Evolutionary conservation across 2,888 invertebrate genomes (phyloP).

Genomic region (Timema podura): DNA sequence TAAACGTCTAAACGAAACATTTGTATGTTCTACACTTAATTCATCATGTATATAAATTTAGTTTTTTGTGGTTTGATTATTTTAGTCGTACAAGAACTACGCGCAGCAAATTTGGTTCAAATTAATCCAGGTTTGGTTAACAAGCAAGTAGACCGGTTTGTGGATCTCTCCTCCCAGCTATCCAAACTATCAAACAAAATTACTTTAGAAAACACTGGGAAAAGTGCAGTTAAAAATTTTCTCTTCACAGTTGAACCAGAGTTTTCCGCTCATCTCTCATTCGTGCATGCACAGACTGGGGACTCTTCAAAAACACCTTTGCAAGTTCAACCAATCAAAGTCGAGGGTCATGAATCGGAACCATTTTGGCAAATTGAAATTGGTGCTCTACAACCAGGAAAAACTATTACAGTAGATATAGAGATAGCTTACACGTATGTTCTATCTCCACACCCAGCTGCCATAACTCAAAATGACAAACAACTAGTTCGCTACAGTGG

Average conservation of each 20-base stretch:
- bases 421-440: constrained; percentile 74
- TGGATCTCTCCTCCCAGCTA: constrained; percentile 85
- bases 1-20: too few species aligned
- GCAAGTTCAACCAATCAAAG: constrained; percentile 47
- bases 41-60: too few species aligned
- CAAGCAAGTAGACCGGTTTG: constrained; percentile 77
- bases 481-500: constrained; percentile 87
- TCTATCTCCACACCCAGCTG: constrained; percentile 77
- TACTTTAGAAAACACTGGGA: constrained; percentile 78
- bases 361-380: constrained; percentile 57
- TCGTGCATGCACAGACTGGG: constrained; percentile 56
- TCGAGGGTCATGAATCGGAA: constrained; percentile 50
- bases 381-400: constrained; percentile 54
- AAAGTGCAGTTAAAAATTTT: constrained; percentile 64
- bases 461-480: constrained; percentile 88
- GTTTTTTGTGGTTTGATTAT: too few species aligned
- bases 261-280: constrained; percentile 63
- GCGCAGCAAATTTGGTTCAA: too few species aligned
- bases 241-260: constrained; percentile 65
- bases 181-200: constrained; percentile 78
- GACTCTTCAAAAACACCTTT: constrained; percentile 43
- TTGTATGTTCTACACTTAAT: too few species aligned
- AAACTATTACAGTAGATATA: constrained; percentile 50
- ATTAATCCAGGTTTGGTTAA: constrained; percentile 57
- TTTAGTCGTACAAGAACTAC: too few species aligned